A percentile compares a stretch with the other conserved stretches of the same genome.
These are phyloP conservation scores for Salminus brasiliensis DNA, from an alignment of 2,113 vertebrate genomes.

Conservation along the genomic window DNA sequence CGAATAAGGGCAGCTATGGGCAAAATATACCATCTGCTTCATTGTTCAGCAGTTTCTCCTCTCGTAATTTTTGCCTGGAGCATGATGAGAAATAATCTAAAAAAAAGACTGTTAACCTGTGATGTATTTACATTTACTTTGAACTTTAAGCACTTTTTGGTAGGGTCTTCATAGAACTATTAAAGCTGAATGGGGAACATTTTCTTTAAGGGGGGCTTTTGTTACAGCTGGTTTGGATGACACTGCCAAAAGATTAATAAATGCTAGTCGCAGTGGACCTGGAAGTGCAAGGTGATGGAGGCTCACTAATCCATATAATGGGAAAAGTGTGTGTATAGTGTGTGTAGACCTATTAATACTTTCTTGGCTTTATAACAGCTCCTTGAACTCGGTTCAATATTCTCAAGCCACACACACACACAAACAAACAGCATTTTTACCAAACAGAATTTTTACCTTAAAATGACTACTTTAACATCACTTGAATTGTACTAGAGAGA, in stretches of 20 bases:
- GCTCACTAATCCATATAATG: background rate
- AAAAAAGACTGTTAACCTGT: too few species aligned
- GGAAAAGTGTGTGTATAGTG: background rate
- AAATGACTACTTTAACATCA: too few species aligned
- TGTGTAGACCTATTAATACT: constrained; percentile 25
- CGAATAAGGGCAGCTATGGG: too few species aligned
- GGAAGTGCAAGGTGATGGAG: background rate
- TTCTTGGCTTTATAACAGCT: constrained; percentile 21
- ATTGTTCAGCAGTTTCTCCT: too few species aligned
- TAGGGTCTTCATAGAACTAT: background rate
- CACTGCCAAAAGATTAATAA: background rate
- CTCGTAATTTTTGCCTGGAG: too few species aligned
- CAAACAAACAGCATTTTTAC: too few species aligned
- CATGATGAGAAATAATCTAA: too few species aligned
- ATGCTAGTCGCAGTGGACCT: background rate
- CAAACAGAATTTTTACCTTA: too few species aligned
- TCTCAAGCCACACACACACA: constrained; percentile 4
- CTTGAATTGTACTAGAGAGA: too few species aligned
- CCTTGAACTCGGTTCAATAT: constrained; percentile 8
- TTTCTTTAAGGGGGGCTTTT: constrained; percentile 44
- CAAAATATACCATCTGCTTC: too few species aligned
- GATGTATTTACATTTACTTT: background rate
- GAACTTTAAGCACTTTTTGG: background rate
- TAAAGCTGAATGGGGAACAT: background rate
- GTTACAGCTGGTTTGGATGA: background rate